Evolutionary conservation across 2,888 invertebrate species (phyloP).

Genomic region (Eurytoma adleriae): DNA sequence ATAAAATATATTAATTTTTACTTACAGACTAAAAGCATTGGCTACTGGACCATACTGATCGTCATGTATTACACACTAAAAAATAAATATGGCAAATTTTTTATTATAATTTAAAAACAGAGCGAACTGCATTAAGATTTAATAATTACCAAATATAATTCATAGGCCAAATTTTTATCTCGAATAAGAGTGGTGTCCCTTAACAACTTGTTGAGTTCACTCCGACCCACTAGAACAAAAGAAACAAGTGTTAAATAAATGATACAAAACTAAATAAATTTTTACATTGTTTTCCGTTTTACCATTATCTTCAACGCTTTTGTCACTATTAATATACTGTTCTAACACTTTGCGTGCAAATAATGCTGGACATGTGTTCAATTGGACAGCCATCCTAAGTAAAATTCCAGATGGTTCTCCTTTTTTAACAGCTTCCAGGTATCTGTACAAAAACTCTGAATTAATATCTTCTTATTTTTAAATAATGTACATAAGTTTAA

Average conservation of each 20-base stretch:
- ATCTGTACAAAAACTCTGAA: conserved; percentile 52
- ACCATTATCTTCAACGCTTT: neutral
- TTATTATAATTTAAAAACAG: conserved; percentile 32
- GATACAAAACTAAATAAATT: neutral
- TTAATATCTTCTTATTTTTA: conserved; percentile 8
- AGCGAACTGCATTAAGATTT: neutral
- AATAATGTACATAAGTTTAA: neutral
- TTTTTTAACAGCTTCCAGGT: conserved; percentile 72
- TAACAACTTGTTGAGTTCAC: conserved; percentile 78
- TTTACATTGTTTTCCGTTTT: neutral
- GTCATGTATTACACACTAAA: conserved; percentile 88
- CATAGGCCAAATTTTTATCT: conserved; percentile 84
- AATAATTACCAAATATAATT: conserved; percentile 83
- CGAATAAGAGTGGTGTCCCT: conserved; percentile 86
- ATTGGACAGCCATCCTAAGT: conserved; percentile 78
- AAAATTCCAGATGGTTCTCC: conserved; percentile 80
- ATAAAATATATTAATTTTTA: conserved; percentile 56
- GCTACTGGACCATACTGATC: conserved; percentile 90
- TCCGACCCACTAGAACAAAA: conserved; percentile 62
- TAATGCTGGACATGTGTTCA: conserved; percentile 79
- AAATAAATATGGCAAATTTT: conserved; percentile 50
- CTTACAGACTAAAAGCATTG: conserved; percentile 87
- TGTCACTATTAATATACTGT: conserved; percentile 72
- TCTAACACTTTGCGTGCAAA: conserved; percentile 80
- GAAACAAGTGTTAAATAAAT: conserved; percentile 20